Percentiles rank a stretch among this genome's conserved stretches.
Conservation (phyloP, 2,113 vertebrate genomes). For the Caracal caracal region DNA sequence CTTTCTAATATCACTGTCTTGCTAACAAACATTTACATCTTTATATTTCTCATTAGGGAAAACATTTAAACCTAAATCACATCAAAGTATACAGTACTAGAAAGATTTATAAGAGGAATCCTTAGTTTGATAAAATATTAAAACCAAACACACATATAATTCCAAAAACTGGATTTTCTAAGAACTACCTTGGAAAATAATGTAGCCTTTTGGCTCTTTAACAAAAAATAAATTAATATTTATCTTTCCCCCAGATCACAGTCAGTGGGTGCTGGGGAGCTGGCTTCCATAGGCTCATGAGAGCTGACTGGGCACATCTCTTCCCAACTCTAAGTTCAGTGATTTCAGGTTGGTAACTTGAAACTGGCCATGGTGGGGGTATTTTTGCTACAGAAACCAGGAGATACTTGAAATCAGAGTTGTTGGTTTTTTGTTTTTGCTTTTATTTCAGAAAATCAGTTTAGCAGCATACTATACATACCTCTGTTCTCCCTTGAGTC, state of each 20-base stretch:
- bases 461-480: background rate
- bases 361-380: background rate
- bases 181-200: background rate
- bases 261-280: background rate
- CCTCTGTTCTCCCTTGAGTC: background rate
- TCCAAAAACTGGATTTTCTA: background rate
- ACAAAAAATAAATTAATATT: background rate
- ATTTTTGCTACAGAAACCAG: background rate
- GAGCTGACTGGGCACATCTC: background rate
- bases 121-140: slow-evolving; percentile 2
- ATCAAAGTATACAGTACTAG: background rate
- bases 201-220: background rate
- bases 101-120: background rate
- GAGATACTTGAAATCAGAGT: background rate
- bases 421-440: background rate
- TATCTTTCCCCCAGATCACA: background rate
- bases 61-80: background rate
- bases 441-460: background rate
- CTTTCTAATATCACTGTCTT: background rate
- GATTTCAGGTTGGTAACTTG: background rate
- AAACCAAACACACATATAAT: slow-evolving; percentile 16
- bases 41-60: background rate
- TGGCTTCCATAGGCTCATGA: background rate
- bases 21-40: background rate
- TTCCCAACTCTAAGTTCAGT: background rate